Evolutionary conservation across 53 echinoderm and acorn worm genomes (phyloP).

Genomic region (Pentamera pediparva): DNA sequence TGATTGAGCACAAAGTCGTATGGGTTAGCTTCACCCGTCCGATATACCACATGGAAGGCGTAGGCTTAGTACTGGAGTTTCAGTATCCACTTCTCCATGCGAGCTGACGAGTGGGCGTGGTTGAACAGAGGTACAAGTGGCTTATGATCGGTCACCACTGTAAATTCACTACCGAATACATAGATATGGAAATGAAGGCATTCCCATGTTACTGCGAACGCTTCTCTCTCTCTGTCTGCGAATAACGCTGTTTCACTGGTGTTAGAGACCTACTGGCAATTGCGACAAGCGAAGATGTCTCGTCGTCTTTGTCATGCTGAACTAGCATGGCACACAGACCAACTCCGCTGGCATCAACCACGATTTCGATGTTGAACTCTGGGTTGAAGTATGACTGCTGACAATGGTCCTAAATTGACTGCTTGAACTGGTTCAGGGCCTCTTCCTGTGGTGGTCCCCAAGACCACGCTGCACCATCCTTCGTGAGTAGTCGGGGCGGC

Average conservation of each 20-base stretch:
- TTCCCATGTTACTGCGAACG: conserved; percentile 43
- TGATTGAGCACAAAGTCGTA: conserved; percentile 52
- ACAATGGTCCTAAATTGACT: conserved; percentile 23
- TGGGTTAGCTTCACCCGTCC: conserved; percentile 42
- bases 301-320: neutral
- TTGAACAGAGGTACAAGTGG: conserved; percentile 55
- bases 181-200: conserved; percentile 46
- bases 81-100: conserved; percentile 49
- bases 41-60: conserved; percentile 31
- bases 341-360: conserved; percentile 41
- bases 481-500: conserved; percentile 18
- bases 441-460: conserved; percentile 7
- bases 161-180: conserved; percentile 40
- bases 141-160: conserved; percentile 56
- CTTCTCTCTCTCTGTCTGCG: conserved; percentile 56
- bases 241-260: conserved; percentile 47
- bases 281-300: neutral
- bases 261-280: conserved; percentile 41
- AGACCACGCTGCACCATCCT: conserved; percentile 8
- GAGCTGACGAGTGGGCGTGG: conserved; percentile 35
- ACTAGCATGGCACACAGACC: conserved; percentile 43
- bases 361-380: neutral
- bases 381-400: conserved; percentile 31
- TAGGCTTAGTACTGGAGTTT: conserved; percentile 40
- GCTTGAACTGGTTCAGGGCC: conserved; percentile 30